These are phyloP conservation scores for Cynaeus angustus DNA, from an alignment of 2,888 invertebrate species.

Conservation along the genomic window DNA sequence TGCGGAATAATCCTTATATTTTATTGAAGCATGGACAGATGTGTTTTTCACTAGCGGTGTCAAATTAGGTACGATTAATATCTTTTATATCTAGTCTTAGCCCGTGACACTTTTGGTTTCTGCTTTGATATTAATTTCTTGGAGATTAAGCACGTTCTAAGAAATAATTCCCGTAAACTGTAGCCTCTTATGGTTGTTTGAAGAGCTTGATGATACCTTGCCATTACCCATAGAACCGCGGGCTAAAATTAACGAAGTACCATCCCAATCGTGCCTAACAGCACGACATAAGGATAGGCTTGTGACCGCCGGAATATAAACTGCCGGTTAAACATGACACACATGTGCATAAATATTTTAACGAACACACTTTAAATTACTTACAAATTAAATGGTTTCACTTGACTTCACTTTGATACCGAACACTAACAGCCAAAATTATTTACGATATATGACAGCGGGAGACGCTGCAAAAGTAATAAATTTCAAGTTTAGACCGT, in stretches of 20 bases:
- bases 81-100: not conserved
- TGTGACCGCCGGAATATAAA: conserved; percentile 50
- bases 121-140: not conserved
- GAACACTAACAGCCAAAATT: conserved; percentile 50
- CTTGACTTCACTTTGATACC: conserved; percentile 57
- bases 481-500: conserved; percentile 27
- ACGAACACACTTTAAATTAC: conserved; percentile 60
- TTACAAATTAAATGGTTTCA: conserved; percentile 62
- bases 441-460: conserved; percentile 46
- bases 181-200: conserved; percentile 14
- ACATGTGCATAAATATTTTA: conserved; percentile 64
- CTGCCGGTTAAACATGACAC: conserved; percentile 58
- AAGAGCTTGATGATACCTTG: conserved; percentile 26
- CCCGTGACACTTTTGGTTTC: not conserved
- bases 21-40: not conserved
- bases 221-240: conserved; percentile 31
- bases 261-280: conserved; percentile 50
- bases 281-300: conserved; percentile 43
- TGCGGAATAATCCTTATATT: conserved; percentile 1
- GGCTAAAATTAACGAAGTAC: conserved; percentile 47
- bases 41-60: not conserved
- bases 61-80: not conserved
- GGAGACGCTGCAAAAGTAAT: conserved; percentile 40
- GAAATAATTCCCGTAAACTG: conserved; percentile 4
- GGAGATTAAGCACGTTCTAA: not conserved